These are phyloP conservation scores for Ephialtes manifestator DNA, from an alignment of 2,888 invertebrate genomes.

Conservation along the genomic window DNA sequence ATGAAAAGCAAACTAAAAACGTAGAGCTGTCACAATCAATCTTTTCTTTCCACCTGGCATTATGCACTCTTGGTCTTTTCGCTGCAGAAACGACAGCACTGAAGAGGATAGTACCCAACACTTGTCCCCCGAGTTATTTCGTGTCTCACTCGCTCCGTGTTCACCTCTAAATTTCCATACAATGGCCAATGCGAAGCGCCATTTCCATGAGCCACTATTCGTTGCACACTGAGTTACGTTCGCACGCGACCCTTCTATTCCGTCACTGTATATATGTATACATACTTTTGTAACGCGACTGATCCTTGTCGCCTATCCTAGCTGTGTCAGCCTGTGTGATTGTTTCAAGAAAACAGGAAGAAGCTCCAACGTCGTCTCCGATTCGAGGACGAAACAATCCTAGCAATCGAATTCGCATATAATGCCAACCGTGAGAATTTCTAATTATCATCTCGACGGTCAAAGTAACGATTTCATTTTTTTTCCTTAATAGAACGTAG, in stretches of 20 bases:
- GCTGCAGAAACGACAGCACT: conserved; percentile 37
- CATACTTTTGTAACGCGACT: conserved; percentile 74
- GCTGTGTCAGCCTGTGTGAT: conserved; percentile 53
- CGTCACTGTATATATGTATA: conserved; percentile 14
- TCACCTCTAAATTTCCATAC: conserved; percentile 83
- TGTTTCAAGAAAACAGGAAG: conserved; percentile 68
- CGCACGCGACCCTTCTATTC: conserved; percentile 80
- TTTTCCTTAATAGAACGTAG: not conserved
- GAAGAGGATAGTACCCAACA: conserved; percentile 15
- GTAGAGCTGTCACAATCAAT: conserved; percentile 81
- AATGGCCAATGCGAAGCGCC: conserved; percentile 80
- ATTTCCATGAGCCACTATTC: conserved; percentile 81
- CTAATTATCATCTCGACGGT: not conserved
- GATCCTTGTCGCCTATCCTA: conserved; percentile 71
- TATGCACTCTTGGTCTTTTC: conserved; percentile 40
- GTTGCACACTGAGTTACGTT: conserved; percentile 69
- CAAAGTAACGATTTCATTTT: not conserved
- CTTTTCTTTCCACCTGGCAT: not conserved
- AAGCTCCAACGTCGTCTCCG: conserved; percentile 40
- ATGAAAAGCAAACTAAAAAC: conserved; percentile 39
- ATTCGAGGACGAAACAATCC: conserved; percentile 57
- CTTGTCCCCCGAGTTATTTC: conserved; percentile 53
- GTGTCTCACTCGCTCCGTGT: conserved; percentile 70
- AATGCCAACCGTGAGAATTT: conserved; percentile 51
- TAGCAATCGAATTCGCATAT: conserved; percentile 31